These are phyloP conservation scores for Sarcophaga rosellei DNA, from an alignment of 2,888 invertebrate genomes.

Conservation along the genomic window DNA sequence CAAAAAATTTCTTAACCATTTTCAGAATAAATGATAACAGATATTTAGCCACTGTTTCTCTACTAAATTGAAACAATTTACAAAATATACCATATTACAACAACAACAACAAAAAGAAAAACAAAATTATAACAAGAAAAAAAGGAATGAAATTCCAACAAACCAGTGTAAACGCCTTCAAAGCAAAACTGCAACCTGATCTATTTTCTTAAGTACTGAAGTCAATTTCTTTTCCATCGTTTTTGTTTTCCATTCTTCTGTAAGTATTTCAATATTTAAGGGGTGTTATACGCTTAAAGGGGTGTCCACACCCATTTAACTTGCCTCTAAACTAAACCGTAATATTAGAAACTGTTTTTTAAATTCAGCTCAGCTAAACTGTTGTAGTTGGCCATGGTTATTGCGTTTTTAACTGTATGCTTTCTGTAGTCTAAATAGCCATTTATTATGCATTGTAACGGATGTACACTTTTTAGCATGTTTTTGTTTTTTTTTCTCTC, in stretches of 20 bases:
- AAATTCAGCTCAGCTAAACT: neutral
- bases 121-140: neutral
- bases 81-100: no score
- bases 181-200: constrained; percentile 35
- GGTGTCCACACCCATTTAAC: constrained; percentile 53
- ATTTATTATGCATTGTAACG: constrained; percentile 58
- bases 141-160: constrained; percentile 18
- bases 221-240: neutral
- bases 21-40: constrained; percentile 22
- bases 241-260: constrained; percentile 15
- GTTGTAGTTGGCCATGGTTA: neutral
- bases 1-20: neutral
- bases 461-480: constrained; percentile 22
- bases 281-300: constrained; percentile 63
- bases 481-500: neutral
- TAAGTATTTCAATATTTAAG: constrained; percentile 34
- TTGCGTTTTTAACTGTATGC: neutral
- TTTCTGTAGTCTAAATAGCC: constrained; percentile 41
- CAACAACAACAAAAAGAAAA: no score
- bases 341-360: constrained; percentile 19
- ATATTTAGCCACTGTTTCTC: constrained; percentile 24
- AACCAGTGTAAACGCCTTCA: constrained; percentile 48
- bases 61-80: neutral
- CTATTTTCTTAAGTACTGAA: constrained; percentile 44
- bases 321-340: constrained; percentile 12